Conservation (phyloP, 2,113 vertebrate genomes). For the Caranx melampygus region DNA sequence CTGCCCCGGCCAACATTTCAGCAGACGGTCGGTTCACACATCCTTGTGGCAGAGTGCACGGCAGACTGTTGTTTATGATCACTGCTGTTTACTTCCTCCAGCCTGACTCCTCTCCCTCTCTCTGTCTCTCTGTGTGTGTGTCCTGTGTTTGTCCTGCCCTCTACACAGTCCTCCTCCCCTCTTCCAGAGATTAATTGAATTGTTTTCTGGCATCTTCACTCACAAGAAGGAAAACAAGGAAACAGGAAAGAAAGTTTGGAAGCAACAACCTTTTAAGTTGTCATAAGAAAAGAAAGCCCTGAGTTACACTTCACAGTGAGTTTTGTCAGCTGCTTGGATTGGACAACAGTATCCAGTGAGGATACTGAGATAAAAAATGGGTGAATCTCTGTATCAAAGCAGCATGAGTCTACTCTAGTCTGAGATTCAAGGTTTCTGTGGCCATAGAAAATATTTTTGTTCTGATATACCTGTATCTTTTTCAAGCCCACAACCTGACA, state of each 20-base stretch:
- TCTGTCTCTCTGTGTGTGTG: neutral
- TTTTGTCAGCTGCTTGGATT: conserved; percentile 23
- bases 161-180: conserved; percentile 39
- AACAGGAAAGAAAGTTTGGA: conserved; percentile 18
- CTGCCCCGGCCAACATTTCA: conserved; percentile 23
- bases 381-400: neutral
- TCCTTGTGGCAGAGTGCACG: conserved; percentile 18
- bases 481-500: neutral
- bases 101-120: conserved; percentile 17
- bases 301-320: conserved; percentile 3
- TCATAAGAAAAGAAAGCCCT: conserved; percentile 7
- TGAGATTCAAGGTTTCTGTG: neutral
- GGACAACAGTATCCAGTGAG: neutral
- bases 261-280: conserved; percentile 19
- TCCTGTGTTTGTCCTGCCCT: conserved; percentile 46
- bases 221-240: conserved; percentile 45
- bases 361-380: conserved; percentile 4
- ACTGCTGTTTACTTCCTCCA: conserved; percentile 56
- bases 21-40: conserved; percentile 48
- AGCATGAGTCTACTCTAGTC: neutral
- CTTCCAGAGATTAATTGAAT: conserved; percentile 70
- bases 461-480: neutral
- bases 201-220: conserved; percentile 69
- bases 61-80: conserved; percentile 46
- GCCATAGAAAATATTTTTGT: neutral